Evolutionary conservation across 2,888 invertebrate species (phyloP).

Genomic region (Anthrax anthrax): DNA sequence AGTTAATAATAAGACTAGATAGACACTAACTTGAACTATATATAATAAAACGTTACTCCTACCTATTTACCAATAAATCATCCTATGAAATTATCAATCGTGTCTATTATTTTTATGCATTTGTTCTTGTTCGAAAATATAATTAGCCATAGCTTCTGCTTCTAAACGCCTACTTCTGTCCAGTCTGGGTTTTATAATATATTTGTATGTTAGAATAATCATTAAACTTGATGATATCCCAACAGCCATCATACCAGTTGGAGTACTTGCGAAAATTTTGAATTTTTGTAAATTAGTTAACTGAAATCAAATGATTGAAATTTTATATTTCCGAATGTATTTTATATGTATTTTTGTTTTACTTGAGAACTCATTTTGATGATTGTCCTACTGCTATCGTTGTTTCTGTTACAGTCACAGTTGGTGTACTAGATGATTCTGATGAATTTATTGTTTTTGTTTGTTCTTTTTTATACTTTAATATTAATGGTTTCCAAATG

Average conservation of each 20-base stretch:
- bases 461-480: constrained; percentile 20
- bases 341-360: not conserved
- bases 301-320: constrained; percentile 15
- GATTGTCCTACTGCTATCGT: not conserved
- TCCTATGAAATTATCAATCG: too few species aligned
- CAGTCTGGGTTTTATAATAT: constrained; percentile 21
- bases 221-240: constrained; percentile 21
- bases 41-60: too few species aligned
- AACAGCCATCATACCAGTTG: constrained; percentile 24
- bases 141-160: constrained; percentile 27
- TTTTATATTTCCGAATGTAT: too few species aligned
- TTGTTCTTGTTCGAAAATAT: constrained; percentile 24
- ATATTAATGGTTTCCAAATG: constrained; percentile 35
- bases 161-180: constrained; percentile 20
- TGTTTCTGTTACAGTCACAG: not conserved
- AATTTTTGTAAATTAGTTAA: constrained; percentile 28
- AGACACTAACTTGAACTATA: too few species aligned
- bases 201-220: constrained; percentile 19
- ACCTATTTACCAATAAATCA: too few species aligned
- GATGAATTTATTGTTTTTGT: not conserved
- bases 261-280: constrained; percentile 18
- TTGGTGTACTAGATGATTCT: not conserved
- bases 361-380: not conserved
- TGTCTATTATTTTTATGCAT: too few species aligned
- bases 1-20: too few species aligned